These are phyloP conservation scores for Cinara cedri DNA, from an alignment of 2,888 invertebrate genomes.

Conservation along the genomic window DNA sequence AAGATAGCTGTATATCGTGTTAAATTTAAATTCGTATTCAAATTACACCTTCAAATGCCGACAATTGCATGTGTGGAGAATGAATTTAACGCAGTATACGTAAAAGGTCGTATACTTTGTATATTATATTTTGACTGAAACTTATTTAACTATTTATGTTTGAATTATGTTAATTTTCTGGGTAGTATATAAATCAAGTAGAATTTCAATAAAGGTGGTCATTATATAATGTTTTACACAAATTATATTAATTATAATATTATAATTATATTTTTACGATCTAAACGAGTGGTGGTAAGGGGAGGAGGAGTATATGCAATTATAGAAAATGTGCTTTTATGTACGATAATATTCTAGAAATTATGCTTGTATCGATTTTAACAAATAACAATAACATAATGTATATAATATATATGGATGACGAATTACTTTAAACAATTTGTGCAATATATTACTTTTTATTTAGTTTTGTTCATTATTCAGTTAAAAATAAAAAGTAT, in stretches of 20 bases:
- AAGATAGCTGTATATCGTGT: not conserved
- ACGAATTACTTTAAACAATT: too few species aligned
- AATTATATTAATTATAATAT: slow-evolving; percentile 1
- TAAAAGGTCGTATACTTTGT: not conserved
- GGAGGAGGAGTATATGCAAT: too few species aligned
- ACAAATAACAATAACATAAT: too few species aligned
- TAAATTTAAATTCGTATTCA: slow-evolving; percentile 10
- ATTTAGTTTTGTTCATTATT: too few species aligned
- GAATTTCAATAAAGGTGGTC: slow-evolving; percentile 8
- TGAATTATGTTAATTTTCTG: slow-evolving; percentile 16
- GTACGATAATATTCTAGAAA: too few species aligned
- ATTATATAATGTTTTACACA: slow-evolving; percentile 10
- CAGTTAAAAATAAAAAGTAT: too few species aligned
- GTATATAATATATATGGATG: too few species aligned
- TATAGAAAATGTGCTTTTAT: too few species aligned
- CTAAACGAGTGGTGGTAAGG: not conserved
- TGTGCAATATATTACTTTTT: too few species aligned
- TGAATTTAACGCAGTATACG: not conserved
- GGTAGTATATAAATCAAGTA: not conserved
- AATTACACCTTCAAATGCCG: not conserved
- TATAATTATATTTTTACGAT: not conserved
- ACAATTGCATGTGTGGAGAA: not conserved
- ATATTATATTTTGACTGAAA: not conserved
- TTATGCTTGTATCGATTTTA: too few species aligned
- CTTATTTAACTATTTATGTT: not conserved